Conservation (phyloP, 2,888 invertebrate genomes). For the Dryobota labecula region DNA sequence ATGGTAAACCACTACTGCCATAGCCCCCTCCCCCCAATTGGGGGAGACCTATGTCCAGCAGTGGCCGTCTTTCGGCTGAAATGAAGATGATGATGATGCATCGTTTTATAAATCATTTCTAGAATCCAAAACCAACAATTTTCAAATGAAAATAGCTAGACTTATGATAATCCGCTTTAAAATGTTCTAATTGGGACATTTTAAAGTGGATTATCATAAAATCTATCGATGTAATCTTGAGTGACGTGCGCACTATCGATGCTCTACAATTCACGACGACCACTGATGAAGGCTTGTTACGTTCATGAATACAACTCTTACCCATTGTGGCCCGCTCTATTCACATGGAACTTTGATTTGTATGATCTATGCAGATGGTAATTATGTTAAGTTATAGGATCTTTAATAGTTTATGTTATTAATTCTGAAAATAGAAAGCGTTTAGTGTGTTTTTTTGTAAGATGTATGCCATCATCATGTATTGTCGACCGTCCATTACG, state of each 20-base stretch:
- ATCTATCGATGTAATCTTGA: slow-evolving; percentile 36
- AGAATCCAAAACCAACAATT: not conserved
- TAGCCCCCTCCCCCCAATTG: no score
- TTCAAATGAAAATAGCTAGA: not conserved
- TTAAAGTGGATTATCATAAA: not conserved
- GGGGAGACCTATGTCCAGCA: no score
- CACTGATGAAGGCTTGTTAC: slow-evolving; percentile 19
- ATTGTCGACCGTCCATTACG: not conserved
- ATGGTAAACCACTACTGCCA: no score
- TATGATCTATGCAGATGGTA: not conserved
- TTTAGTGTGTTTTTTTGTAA: not conserved
- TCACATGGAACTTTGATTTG: slow-evolving; percentile 1
- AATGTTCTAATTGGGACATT: not conserved
- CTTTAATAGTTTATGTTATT: not conserved
- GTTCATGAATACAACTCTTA: slow-evolving; percentile 12
- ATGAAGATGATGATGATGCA: no score
- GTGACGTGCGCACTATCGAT: not conserved
- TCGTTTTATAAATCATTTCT: not conserved
- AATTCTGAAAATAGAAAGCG: not conserved
- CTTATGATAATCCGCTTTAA: no score
- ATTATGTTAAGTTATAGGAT: not conserved
- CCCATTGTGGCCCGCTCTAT: slow-evolving; percentile 7
- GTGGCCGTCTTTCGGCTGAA: no score
- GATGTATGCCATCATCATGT: not conserved
- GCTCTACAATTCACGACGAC: not conserved